These are phyloP conservation scores for Ommatoiulus sabulosus DNA, from an alignment of 2,888 invertebrate species.

Conservation along the genomic window DNA sequence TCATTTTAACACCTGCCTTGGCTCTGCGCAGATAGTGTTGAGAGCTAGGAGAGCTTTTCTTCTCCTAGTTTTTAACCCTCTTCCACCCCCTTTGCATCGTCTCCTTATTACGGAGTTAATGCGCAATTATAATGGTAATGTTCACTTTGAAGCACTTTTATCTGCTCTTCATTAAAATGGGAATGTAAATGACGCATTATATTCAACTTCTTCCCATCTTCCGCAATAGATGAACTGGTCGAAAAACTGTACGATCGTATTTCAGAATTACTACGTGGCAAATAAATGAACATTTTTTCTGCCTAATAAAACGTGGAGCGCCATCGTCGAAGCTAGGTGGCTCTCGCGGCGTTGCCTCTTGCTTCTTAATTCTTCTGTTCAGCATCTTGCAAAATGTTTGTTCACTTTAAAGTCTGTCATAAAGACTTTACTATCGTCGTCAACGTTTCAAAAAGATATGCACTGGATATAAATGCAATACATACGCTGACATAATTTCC, in stretches of 20 bases:
- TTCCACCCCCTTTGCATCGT: neutral
- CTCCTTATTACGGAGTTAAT: conserved; percentile 39
- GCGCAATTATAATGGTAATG: conserved; percentile 40
- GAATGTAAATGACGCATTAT: conserved; percentile 43
- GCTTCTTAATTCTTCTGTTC: neutral
- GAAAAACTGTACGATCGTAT: neutral
- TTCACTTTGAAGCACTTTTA: conserved; percentile 36
- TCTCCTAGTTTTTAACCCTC: neutral
- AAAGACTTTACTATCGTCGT: no score
- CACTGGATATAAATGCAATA: no score
- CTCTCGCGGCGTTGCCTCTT: neutral
- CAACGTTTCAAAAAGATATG: no score
- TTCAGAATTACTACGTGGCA: conserved; percentile 33
- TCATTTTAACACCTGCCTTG: conserved; percentile 34
- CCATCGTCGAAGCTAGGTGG: neutral
- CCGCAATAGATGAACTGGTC: conserved; percentile 22
- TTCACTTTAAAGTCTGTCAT: no score
- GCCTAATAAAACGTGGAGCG: neutral
- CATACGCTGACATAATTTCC: no score
- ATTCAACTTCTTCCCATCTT: conserved; percentile 30
- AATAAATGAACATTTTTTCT: neutral
- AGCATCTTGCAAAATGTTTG: neutral
- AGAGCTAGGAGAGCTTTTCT: neutral
- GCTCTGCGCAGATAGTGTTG: neutral
- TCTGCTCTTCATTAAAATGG: conserved; percentile 43